Conservation (phyloP, 2,113 vertebrate genomes). For the Clarias gariepinus region DNA sequence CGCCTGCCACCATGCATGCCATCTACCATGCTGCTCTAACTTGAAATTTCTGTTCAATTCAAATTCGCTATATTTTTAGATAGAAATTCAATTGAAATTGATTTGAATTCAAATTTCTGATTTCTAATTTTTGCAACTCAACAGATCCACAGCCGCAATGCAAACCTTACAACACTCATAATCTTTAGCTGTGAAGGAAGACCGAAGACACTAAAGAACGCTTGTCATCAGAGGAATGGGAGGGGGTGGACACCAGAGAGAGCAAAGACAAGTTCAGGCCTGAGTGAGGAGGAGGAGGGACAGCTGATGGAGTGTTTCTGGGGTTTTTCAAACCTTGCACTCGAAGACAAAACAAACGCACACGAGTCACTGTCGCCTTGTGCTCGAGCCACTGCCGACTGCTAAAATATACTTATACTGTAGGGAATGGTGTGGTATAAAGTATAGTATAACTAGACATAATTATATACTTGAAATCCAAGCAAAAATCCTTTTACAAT, state of each 20-base stretch:
- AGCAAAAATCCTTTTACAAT: not conserved
- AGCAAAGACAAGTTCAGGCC: constrained; percentile 11
- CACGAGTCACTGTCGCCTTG: not conserved
- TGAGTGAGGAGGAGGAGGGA: not conserved
- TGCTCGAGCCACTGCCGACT: not conserved
- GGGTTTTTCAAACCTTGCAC: not conserved
- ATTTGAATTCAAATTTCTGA: not conserved
- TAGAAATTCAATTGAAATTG: not conserved
- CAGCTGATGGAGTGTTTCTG: not conserved
- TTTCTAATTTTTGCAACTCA: not conserved
- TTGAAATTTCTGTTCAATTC: not conserved
- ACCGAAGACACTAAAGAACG: not conserved
- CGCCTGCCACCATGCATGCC: not conserved
- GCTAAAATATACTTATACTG: not conserved
- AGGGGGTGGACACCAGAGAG: not conserved
- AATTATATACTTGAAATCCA: not conserved
- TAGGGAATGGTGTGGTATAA: too few relatives aligned
- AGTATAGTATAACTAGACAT: not conserved
- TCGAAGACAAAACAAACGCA: not conserved
- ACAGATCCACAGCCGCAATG: too few relatives aligned
- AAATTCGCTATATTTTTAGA: not conserved
- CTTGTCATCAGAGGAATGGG: constrained; percentile 4
- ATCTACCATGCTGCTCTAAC: not conserved
- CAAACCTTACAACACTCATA: not conserved
- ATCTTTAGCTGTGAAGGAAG: not conserved